Evolutionary conservation across 2,797 vertebrate species (phyloP).

Genomic region (Anas acuta): DNA sequence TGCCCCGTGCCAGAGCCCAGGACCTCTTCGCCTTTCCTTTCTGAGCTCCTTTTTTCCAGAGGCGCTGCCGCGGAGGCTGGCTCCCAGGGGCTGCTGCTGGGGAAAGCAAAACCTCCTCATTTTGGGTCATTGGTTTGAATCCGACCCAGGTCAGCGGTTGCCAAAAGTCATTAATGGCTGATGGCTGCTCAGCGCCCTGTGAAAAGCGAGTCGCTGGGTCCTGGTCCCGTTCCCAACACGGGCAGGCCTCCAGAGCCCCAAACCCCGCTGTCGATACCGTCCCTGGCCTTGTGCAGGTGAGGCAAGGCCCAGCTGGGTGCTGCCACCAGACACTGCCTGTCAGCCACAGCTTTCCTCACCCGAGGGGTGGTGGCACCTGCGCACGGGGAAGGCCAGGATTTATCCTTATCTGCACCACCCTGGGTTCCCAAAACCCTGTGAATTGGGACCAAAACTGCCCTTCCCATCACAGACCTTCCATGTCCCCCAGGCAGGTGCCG

Average conservation of each 20-base stretch:
- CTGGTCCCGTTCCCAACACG: not conserved
- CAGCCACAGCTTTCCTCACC: rapidly evolving
- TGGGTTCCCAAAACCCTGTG: not conserved
- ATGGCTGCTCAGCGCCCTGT: conserved; percentile 18
- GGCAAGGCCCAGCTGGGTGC: not conserved
- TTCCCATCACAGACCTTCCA: not conserved
- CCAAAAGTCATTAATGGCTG: not conserved
- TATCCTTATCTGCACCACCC: no score
- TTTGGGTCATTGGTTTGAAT: conserved; percentile 18
- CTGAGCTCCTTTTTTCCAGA: not conserved
- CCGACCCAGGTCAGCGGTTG: conserved; percentile 27
- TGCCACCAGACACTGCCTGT: rapidly evolving
- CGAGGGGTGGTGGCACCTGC: rapidly evolving
- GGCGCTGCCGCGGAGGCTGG: not conserved
- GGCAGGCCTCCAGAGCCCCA: not conserved
- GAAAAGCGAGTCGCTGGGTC: conserved; percentile 18
- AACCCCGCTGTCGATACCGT: not conserved
- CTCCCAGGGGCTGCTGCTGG: conserved; percentile 25
- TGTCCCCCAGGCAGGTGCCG: no score
- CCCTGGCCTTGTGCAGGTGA: not conserved
- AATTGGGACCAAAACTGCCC: not conserved
- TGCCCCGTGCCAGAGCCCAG: conserved; percentile 18
- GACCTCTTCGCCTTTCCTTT: not conserved
- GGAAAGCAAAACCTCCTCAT: conserved; percentile 4
- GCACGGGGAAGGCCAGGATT: rapidly evolving